Evolutionary conservation across 2,888 invertebrate species (phyloP).

Genomic region (Anticlea derivata): DNA sequence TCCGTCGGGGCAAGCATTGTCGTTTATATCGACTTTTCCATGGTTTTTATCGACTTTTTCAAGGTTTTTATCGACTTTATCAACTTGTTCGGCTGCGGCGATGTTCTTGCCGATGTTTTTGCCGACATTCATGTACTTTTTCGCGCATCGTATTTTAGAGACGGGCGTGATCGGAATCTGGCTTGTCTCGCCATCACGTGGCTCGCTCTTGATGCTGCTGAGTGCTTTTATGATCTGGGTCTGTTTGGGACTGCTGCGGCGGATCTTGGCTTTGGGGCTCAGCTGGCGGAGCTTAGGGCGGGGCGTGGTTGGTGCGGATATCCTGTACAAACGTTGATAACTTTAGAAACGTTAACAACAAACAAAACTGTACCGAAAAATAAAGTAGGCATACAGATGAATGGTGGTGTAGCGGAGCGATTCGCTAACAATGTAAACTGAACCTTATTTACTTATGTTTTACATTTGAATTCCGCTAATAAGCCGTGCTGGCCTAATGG

Average conservation of each 20-base stretch:
- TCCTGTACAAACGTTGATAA: conserved; percentile 19
- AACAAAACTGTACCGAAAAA: no score
- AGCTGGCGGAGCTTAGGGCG: conserved; percentile 9
- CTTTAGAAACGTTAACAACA: background rate
- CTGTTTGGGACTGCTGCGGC: conserved; percentile 18
- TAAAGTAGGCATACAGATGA: no score
- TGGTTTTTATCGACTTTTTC: background rate
- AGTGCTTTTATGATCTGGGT: conserved; percentile 21
- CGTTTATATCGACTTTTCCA: background rate
- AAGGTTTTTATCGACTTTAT: background rate
- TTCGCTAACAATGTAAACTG: no score
- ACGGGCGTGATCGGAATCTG: conserved; percentile 32
- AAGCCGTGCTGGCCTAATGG: no score
- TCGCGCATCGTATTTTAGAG: conserved; percentile 39
- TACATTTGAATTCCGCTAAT: no score
- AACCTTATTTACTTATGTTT: no score
- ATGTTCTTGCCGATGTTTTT: background rate
- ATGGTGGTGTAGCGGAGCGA: no score
- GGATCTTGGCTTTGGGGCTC: conserved; percentile 19
- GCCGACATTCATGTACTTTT: conserved; percentile 23
- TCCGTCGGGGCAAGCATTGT: background rate
- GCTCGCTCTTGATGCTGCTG: conserved; percentile 25
- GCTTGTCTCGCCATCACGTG: conserved; percentile 13
- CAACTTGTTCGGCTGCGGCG: no score
- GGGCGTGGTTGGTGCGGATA: conserved; percentile 20